Evolutionary conservation across 2,113 vertebrate species (phyloP).

Genomic region (Noturus placidus): DNA sequence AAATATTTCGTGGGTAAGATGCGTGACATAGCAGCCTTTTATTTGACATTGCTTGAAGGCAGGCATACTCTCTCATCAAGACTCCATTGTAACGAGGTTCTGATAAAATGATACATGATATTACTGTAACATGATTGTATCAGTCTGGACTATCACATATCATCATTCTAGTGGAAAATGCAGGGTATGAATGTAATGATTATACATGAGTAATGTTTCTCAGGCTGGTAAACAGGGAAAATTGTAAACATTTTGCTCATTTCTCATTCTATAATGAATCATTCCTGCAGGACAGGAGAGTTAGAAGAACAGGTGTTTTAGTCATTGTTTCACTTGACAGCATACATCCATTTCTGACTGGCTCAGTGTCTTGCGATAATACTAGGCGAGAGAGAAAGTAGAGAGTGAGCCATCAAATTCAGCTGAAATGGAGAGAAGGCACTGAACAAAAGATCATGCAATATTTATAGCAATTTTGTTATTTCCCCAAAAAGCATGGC

Average conservation of each 20-base stretch:
- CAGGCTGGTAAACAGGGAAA: neutral
- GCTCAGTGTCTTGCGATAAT: slow-evolving; percentile 21
- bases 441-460: slow-evolving; percentile 49
- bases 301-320: slow-evolving; percentile 24
- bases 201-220: neutral
- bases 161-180: neutral
- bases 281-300: slow-evolving; percentile 28
- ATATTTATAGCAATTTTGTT: slow-evolving; percentile 54
- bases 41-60: slow-evolving; percentile 10
- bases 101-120: slow-evolving; percentile 10
- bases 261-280: slow-evolving; percentile 17
- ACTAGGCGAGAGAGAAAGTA: neutral
- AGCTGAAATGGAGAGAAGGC: slow-evolving; percentile 37
- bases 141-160: neutral
- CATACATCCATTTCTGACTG: slow-evolving; percentile 34
- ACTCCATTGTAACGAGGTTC: neutral
- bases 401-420: slow-evolving; percentile 29
- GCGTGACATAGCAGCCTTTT: neutral
- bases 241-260: neutral
- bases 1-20: slow-evolving; percentile 8
- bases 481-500: slow-evolving; percentile 44
- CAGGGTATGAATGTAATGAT: neutral
- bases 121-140: neutral
- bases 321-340: slow-evolving; percentile 42
- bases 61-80: slow-evolving; percentile 4